These are phyloP conservation scores for Griposia aprilina DNA, from an alignment of 2,888 invertebrate species.

Conservation along the genomic window DNA sequence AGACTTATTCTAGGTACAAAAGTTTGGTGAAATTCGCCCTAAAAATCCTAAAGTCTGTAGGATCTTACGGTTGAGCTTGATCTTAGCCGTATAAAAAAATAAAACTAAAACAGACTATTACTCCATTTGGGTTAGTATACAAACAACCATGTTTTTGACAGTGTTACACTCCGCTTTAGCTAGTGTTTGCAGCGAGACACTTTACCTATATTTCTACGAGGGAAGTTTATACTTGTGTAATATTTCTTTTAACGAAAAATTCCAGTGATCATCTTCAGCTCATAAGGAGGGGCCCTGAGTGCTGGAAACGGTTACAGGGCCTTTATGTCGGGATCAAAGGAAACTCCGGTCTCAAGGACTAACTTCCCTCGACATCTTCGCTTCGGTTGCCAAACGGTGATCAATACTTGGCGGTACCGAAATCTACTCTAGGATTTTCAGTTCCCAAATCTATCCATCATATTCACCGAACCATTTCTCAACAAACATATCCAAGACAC, in stretches of 20 bases:
- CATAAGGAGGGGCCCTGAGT: not conserved
- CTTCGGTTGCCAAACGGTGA: not conserved
- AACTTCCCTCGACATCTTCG: constrained; percentile 14
- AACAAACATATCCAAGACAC: constrained; percentile 36
- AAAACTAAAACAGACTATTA: too few species aligned
- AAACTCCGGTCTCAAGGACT: not conserved
- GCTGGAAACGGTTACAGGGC: not conserved
- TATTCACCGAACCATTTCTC: constrained; percentile 32
- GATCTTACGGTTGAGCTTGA: not conserved
- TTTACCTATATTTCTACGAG: not conserved
- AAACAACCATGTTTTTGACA: not conserved
- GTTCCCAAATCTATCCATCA: constrained; percentile 28
- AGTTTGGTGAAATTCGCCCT: too few species aligned
- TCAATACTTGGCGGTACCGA: not conserved
- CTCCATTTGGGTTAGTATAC: too few species aligned
- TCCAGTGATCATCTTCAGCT: not conserved
- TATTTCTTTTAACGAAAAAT: not conserved
- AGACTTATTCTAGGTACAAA: too few species aligned
- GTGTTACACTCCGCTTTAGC: not conserved
- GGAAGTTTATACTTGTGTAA: not conserved
- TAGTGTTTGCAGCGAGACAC: not conserved
- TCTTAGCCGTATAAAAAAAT: not conserved
- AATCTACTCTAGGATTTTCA: not conserved
- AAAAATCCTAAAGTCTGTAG: too few species aligned
- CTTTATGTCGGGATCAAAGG: constrained; percentile 5